A percentile compares a stretch with the other conserved stretches of the same genome.
Conservation (phyloP, 1,140 invertebrate species). For the Procambarus clarkii region DNA sequence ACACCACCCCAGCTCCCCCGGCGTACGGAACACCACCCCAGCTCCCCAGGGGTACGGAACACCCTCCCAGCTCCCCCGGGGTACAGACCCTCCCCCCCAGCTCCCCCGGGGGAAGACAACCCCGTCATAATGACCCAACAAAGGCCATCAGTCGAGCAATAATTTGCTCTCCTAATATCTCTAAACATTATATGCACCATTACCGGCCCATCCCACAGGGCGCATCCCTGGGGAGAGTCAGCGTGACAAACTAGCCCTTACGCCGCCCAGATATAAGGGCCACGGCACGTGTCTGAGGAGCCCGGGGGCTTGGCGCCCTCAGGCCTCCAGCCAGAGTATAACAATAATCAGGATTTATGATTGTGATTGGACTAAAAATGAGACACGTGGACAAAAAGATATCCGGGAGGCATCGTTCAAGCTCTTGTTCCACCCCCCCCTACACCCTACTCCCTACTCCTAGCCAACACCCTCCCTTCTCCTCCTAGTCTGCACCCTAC, state of each 20-base stretch:
- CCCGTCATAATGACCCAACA: constrained; percentile 34
- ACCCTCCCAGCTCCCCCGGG: too few species aligned
- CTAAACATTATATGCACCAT: constrained; percentile 59
- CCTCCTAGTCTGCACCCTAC: too few species aligned
- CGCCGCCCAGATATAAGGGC: neutral
- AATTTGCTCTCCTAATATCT: constrained; percentile 59
- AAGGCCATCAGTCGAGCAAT: constrained; percentile 51
- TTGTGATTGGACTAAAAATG: constrained; percentile 40
- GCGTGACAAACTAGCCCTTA: neutral
- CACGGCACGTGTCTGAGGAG: neutral
- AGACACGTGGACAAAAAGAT: too few species aligned
- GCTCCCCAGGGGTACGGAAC: too few species aligned
- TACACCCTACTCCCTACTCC: too few species aligned
- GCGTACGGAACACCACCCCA: too few species aligned
- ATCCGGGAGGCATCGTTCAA: too few species aligned
- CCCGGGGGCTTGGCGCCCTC: neutral
- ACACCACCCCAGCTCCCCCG: too few species aligned
- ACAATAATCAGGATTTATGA: constrained; percentile 48
- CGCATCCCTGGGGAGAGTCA: neutral
- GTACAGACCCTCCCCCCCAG: neutral
- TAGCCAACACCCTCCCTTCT: too few species aligned
- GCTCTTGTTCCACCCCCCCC: too few species aligned
- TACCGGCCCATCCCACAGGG: neutral
- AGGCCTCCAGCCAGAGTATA: neutral
- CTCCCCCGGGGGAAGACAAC: too few species aligned